Conservation (phyloP, 1,140 invertebrate species). For the Muscidifurax raptorellus region DNA sequence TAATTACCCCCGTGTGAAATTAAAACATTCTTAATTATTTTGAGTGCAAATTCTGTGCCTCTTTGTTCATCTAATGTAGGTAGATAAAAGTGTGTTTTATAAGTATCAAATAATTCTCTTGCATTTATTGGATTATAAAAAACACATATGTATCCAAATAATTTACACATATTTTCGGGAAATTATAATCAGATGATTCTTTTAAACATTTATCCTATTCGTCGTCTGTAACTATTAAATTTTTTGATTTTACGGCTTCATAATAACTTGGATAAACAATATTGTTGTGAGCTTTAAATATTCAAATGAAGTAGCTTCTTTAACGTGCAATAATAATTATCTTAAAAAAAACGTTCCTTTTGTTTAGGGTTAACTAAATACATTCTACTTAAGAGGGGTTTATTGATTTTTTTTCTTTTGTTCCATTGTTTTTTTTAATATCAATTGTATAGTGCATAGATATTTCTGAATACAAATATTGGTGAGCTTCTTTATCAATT, state of each 20-base stretch:
- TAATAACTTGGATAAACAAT: no score
- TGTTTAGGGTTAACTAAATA: no score
- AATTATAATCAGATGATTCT: background rate
- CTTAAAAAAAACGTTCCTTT: background rate
- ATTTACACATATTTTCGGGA: no score
- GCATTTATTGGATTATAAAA: background rate
- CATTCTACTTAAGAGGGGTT: no score
- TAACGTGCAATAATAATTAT: constrained; percentile 1
- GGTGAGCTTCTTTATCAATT: background rate
- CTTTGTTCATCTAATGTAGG: no score
- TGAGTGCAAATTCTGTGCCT: no score
- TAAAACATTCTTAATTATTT: no score
- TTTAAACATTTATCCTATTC: background rate
- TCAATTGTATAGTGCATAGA: background rate
- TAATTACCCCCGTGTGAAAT: no score
- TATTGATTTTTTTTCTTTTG: constrained; percentile 11
- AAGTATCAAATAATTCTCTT: background rate
- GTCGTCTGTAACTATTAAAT: background rate
- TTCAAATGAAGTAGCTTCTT: background rate
- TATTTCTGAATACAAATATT: constrained; percentile 29
- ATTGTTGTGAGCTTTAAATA: background rate
- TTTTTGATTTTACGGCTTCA: background rate
- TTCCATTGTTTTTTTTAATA: background rate
- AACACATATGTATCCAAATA: background rate
- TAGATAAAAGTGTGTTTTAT: no score